phyloP scores from a whole-genome alignment of 2,797 vertebrate species.

The Xiphorhynchus erythropygius region DNA sequence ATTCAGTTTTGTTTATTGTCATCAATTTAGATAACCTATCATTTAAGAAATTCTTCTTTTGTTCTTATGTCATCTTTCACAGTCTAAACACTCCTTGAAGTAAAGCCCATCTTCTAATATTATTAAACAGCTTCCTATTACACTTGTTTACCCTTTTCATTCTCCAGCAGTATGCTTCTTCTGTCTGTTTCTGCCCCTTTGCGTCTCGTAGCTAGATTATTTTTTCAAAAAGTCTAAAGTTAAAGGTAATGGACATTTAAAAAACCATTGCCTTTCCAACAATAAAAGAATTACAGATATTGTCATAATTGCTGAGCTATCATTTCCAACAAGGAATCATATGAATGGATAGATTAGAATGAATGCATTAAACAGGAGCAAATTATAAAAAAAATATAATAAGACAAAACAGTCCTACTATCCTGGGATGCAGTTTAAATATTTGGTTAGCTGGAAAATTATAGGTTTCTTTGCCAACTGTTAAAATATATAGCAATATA shows the following conservation, averaged over 20 bases:
- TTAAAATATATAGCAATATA: background rate
- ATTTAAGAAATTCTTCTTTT: background rate
- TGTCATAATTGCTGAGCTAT: background rate
- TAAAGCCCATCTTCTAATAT: background rate
- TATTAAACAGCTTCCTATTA: background rate
- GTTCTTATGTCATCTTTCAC: background rate
- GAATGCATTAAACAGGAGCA: background rate
- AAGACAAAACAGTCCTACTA: background rate
- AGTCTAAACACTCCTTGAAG: background rate
- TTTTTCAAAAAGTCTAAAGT: background rate
- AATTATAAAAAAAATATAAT: background rate
- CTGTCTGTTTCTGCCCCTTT: background rate
- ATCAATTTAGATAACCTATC: background rate
- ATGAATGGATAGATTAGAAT: background rate
- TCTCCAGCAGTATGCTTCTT: background rate
- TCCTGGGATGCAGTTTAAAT: background rate
- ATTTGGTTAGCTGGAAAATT: background rate
- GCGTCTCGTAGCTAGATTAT: background rate
- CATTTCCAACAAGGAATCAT: background rate
- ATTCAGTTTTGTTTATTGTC: background rate
- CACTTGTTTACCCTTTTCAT: background rate
- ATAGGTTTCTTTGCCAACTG: background rate
- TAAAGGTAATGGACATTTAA: background rate
- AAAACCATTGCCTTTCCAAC: background rate
- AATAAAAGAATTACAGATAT: background rate